These are phyloP conservation scores for Agriopis marginaria DNA, from an alignment of 2,888 invertebrate species.

Conservation along the genomic window DNA sequence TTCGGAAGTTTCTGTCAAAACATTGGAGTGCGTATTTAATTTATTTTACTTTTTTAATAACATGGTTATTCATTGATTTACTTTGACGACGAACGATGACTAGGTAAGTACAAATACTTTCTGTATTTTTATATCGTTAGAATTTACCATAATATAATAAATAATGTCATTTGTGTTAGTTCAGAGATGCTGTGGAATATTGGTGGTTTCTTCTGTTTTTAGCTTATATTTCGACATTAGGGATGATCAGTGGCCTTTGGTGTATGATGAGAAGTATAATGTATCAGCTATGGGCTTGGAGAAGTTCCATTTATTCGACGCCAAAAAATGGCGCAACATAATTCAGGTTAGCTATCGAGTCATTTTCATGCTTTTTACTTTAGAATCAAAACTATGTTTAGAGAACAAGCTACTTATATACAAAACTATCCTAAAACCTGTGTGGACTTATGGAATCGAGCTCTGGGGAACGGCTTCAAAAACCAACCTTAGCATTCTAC, in stretches of 20 bases:
- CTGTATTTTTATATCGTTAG: not conserved
- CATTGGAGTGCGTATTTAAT: not conserved
- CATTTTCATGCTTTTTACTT: conserved; percentile 31
- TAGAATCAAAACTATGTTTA: too few relatives aligned
- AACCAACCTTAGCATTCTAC: too few relatives aligned
- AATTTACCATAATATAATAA: not conserved
- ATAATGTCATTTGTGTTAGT: not conserved
- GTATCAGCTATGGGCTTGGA: conserved; percentile 93
- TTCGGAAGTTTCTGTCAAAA: conserved; percentile 2
- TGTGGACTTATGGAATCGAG: too few relatives aligned
- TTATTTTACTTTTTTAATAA: conserved; percentile 13
- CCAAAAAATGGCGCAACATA: conserved; percentile 94
- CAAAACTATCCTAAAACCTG: too few relatives aligned
- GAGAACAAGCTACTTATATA: too few relatives aligned
- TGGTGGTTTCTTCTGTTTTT: conserved; percentile 44
- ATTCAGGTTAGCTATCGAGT: conserved; percentile 75
- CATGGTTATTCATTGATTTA: conserved; percentile 20
- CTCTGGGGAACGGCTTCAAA: too few relatives aligned
- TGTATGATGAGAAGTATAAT: conserved; percentile 92
- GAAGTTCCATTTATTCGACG: conserved; percentile 95
- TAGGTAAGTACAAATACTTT: conserved; percentile 44
- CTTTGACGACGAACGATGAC: conserved; percentile 54
- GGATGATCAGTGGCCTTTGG: conserved; percentile 90
- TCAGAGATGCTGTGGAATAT: conserved; percentile 2
- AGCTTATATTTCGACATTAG: conserved; percentile 85